Base-by-base conservation (phyloP, 2,797 vertebrate species). In the Onychomys leucogaster region DNA sequence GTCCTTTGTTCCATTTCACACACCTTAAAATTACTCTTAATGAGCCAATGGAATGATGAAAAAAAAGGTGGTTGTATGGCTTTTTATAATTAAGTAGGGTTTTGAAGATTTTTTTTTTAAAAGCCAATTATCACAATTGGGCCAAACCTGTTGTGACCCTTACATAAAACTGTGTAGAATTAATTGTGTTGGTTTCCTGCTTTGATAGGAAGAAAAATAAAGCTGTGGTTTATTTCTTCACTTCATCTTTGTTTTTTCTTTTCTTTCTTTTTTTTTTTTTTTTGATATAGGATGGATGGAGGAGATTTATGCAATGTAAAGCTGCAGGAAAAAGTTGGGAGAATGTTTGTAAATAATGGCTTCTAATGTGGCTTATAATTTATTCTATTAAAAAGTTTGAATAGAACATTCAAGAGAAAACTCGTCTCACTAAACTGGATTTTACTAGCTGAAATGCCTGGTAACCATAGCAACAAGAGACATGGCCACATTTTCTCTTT, bases 401-500 rank as follows among this genome's bases (percentile, higher is more conserved):
- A 92, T 34, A 55, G 41, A 92, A 34, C 57, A 94, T 89, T 92
- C 43, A 52, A 84, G 37, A 96, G 65, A 92, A 96, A 96, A 95
- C 12, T 27, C 67, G 73, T 82, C 23, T 89, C 97, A 84, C 78
- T 49, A 49, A 95, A 89, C 14, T 96, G 78, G 92, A 94, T 94
- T 94, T 52, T 91, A 83, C 95, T 93, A 96, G 91, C 83, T 93
- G 67, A 71, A 91, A 94, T 61, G 91, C 41, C 94, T 89, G 78
- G 97, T 97, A 95, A 94, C 94, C 95, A 97, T 94, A 95, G 94
- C 92, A 97, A 97, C 97, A 34, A 25, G 49, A 90, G 49, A 94
- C 63, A 86, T 85, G 23, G 23, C 81, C 86, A 63, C 75, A 71
- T 73, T 95, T 92, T 84, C 41, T 90, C 73, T 96, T 94, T 75